phyloP scores from a whole-genome alignment of 2,797 vertebrate species.

The Astyanax mexicanus region DNA sequence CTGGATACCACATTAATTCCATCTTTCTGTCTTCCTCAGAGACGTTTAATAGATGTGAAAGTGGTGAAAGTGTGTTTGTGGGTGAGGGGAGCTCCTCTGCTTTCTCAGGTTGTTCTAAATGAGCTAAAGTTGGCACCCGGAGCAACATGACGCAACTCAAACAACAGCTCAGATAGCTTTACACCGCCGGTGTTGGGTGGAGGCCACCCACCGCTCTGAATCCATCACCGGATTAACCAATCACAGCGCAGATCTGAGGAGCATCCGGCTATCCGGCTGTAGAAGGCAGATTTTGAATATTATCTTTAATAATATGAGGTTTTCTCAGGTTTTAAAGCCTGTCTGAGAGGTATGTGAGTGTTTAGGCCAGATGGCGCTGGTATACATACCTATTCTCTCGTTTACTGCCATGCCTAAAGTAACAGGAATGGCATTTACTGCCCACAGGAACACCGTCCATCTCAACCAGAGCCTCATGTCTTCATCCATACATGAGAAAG shows the following conservation, averaged over 20 bases:
- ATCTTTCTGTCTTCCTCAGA: too few relatives aligned
- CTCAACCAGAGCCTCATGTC: constrained; percentile 83
- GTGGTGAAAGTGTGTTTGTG: too few relatives aligned
- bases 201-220: constrained; percentile 20
- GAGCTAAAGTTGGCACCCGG: constrained; percentile 35
- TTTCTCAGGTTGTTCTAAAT: constrained; percentile 20
- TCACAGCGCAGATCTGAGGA: too few relatives aligned
- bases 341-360: constrained; percentile 6
- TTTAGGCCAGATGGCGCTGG: constrained; percentile 21
- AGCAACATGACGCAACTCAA: constrained; percentile 35
- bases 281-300: too few relatives aligned
- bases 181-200: constrained; percentile 19
- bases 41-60: too few relatives aligned
- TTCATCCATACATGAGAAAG: constrained; percentile 77
- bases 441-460: constrained; percentile 85
- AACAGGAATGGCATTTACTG: constrained; percentile 76
- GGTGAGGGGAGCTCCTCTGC: too few relatives aligned
- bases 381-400: constrained; percentile 86
- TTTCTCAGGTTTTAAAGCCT: not conserved
- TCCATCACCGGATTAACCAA: too few relatives aligned
- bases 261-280: too few relatives aligned
- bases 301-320: not conserved
- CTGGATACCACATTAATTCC: too few relatives aligned
- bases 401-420: constrained; percentile 82
- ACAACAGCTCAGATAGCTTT: constrained; percentile 38